Evolutionary conservation across 2,797 vertebrate species (phyloP).

Genomic region (Phoxinus dragarum): DNA sequence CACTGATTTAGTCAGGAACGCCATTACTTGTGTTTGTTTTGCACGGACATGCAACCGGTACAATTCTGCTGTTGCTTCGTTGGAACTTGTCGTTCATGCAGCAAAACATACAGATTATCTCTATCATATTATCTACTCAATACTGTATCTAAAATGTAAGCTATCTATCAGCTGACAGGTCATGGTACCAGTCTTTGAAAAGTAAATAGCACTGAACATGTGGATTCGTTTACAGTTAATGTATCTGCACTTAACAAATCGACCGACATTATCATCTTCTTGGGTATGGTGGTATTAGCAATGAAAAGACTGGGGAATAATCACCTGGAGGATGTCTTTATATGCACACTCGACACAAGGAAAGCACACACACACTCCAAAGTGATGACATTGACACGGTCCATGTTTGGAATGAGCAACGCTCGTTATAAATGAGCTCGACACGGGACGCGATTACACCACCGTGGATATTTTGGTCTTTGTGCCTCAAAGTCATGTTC

Average conservation of each 20-base stretch:
- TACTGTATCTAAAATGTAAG: neutral
- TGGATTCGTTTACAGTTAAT: constrained; percentile 43
- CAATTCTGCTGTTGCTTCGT: neutral
- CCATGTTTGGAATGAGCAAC: constrained; percentile 65
- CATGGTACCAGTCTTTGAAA: neutral
- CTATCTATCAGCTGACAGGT: neutral
- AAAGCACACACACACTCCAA: constrained; percentile 63
- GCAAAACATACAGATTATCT: neutral
- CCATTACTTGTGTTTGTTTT: neutral
- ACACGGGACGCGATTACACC: constrained; percentile 68
- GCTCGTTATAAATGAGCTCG: constrained; percentile 62
- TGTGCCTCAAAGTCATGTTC: constrained; percentile 81
- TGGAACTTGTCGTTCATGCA: neutral
- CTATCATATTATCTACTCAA: neutral
- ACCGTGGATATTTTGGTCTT: constrained; percentile 80
- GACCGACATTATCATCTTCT: constrained; percentile 53
- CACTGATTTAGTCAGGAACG: neutral
- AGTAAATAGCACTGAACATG: constrained; percentile 5
- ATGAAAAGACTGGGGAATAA: constrained; percentile 68
- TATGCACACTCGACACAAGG: constrained; percentile 63
- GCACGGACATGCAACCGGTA: neutral
- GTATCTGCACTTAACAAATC: constrained; percentile 29
- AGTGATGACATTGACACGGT: constrained; percentile 51
- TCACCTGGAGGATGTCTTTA: constrained; percentile 70
- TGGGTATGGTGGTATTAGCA: constrained; percentile 53